Conservation (phyloP, 2,888 invertebrate species). For the Melanargia galathea region DNA sequence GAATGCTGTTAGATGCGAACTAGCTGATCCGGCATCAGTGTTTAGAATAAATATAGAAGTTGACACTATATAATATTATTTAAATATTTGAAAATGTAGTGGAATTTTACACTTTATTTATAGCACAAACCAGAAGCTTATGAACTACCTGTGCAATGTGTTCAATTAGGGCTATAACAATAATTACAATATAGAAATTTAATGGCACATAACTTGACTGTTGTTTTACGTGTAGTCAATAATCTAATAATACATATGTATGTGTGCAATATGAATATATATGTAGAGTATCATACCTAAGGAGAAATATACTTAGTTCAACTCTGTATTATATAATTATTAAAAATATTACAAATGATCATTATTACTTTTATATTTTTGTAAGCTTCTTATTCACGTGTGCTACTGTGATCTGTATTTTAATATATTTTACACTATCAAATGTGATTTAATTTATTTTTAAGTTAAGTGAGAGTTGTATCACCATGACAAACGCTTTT, state of each 20-base stretch:
- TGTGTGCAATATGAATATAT: slow-evolving; percentile 1
- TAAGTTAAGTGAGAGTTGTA: background rate
- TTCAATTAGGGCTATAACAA: slow-evolving; percentile 7
- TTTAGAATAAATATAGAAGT: slow-evolving; percentile 91
- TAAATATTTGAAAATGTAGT: slow-evolving; percentile 33
- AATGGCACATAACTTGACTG: background rate
- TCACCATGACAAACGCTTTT: slow-evolving; percentile 14
- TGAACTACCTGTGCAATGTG: slow-evolving; percentile 13
- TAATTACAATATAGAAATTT: background rate
- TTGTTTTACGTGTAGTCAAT: background rate
- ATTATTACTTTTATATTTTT: background rate
- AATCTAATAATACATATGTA: too few relatives aligned
- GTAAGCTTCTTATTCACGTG: slow-evolving; percentile 1
- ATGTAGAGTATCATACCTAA: too few relatives aligned
- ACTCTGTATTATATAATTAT: too few relatives aligned
- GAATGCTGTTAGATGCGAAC: slow-evolving; percentile 84
- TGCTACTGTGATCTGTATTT: slow-evolving; percentile 3
- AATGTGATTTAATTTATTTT: slow-evolving; percentile 4
- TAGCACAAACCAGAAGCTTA: slow-evolving; percentile 24
- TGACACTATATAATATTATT: slow-evolving; percentile 78
- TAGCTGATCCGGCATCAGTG: slow-evolving; percentile 86
- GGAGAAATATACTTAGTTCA: too few relatives aligned
- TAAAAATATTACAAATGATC: too few relatives aligned
- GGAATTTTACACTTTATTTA: slow-evolving; percentile 23
- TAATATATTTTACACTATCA: background rate